Conservation (phyloP, 2,888 invertebrate genomes). For the Noctua janthina region DNA sequence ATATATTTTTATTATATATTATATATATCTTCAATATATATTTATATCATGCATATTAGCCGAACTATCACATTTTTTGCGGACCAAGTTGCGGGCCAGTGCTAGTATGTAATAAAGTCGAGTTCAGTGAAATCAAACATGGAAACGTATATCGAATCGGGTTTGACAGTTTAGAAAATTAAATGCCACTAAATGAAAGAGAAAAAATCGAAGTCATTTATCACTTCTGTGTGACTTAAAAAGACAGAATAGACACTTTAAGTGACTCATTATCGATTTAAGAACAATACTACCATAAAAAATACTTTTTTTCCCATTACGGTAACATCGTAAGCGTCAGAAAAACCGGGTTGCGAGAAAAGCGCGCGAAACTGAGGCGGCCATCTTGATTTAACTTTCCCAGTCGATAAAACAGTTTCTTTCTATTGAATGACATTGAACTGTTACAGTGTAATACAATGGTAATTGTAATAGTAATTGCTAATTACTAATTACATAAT, state of each 20-base stretch:
- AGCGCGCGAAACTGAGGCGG: slow-evolving; percentile 66
- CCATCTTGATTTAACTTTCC: slow-evolving; percentile 74
- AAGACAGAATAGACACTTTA: slow-evolving; percentile 38
- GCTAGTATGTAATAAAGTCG: neutral
- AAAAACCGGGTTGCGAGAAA: slow-evolving; percentile 71
- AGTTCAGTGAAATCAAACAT: slow-evolving; percentile 15
- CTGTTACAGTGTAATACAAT: slow-evolving; percentile 47
- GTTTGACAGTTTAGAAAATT: slow-evolving; percentile 45
- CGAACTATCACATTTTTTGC: too few species aligned
- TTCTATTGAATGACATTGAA: slow-evolving; percentile 59
- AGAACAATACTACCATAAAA: slow-evolving; percentile 55
- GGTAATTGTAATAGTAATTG: slow-evolving; percentile 46
- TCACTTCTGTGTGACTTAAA: slow-evolving; percentile 50
- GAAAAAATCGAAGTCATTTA: slow-evolving; percentile 31
- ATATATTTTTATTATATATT: too few species aligned
- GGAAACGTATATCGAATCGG: slow-evolving; percentile 1
- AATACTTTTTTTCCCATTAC: slow-evolving; percentile 65
- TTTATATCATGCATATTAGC: too few species aligned
- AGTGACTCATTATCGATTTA: slow-evolving; percentile 46
- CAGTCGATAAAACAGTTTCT: slow-evolving; percentile 62
- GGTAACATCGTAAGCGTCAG: slow-evolving; percentile 60
- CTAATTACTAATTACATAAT: slow-evolving; percentile 54
- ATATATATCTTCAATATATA: too few species aligned
- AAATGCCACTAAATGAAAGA: slow-evolving; percentile 8
- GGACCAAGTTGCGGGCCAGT: too few species aligned